These are phyloP conservation scores for Epiperipatus broadwayi DNA, from an alignment of 2,888 invertebrate genomes.

Conservation along the genomic window DNA sequence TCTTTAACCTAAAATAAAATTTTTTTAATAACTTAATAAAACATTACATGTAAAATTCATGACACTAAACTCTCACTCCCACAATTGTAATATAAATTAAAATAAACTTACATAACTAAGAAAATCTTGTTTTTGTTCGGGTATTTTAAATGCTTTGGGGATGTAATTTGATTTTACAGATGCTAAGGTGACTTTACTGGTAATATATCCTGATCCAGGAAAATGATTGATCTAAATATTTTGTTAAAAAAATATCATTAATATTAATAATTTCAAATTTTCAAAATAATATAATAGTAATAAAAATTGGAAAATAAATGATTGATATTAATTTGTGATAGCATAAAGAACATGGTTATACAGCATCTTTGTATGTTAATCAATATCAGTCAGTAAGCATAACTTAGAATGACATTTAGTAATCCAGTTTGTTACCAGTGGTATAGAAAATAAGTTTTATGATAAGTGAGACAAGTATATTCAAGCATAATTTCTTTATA, in stretches of 20 bases:
- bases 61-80: conserved; percentile 1
- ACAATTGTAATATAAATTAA: too few species aligned
- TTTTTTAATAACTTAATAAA: too few species aligned
- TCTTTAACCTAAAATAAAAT: conserved; percentile 30
- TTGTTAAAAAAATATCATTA: conserved; percentile 15
- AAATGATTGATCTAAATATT: conserved; percentile 57
- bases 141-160: conserved; percentile 70
- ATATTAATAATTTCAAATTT: conserved; percentile 1
- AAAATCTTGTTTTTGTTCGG: conserved; percentile 48
- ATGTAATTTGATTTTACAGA: conserved; percentile 55
- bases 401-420: too few species aligned
- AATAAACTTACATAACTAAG: conserved; percentile 39
- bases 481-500: too few species aligned
- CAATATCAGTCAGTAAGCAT: too few species aligned
- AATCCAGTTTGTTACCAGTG: too few species aligned
- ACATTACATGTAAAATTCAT: background rate
- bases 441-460: too few species aligned
- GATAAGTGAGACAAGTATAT: too few species aligned
- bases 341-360: too few species aligned
- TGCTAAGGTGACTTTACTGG: conserved; percentile 75
- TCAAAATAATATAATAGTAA: conserved; percentile 10
- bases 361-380: too few species aligned
- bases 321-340: background rate
- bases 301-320: background rate
- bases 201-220: conserved; percentile 78